Evolutionary conservation across 2,113 vertebrate genomes (phyloP).

Genomic region (Gallinago undulata): DNA sequence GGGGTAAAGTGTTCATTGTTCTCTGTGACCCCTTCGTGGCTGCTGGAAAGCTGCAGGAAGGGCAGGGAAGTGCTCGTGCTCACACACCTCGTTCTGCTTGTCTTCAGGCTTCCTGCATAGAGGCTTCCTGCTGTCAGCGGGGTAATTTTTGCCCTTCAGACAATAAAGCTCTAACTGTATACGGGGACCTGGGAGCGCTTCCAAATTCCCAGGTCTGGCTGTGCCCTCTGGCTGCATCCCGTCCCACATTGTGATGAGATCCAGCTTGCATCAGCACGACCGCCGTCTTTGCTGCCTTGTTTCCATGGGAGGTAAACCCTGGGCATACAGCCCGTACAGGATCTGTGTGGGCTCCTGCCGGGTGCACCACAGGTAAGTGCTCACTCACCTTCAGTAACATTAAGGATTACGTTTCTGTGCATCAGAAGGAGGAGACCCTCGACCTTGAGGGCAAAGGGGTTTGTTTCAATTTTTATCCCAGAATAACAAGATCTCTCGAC

Average conservation of each 20-base stretch:
- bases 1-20: not conserved
- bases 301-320: not conserved
- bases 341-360: not conserved
- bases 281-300: not conserved
- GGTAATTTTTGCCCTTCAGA: conserved; percentile 38
- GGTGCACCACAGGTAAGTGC: not conserved
- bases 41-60: conserved; percentile 46
- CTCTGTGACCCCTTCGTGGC: not conserved
- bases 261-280: not conserved
- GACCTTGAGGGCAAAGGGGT: not conserved
- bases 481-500: not conserved
- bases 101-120: conserved; percentile 38
- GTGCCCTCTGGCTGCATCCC: not conserved
- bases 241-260: not conserved
- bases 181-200: conserved; percentile 8
- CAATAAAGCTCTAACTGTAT: conserved; percentile 4
- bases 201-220: conserved; percentile 33
- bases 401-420: not conserved
- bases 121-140: conserved; percentile 29
- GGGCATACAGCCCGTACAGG: no score
- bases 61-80: conserved; percentile 7
- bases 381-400: not conserved
- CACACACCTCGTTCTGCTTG: not conserved
- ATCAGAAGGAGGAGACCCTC: not conserved
- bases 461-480: not conserved